Base-by-base conservation (phyloP, 2,888 invertebrate genomes). In the Antheraea yamamai region DNA sequence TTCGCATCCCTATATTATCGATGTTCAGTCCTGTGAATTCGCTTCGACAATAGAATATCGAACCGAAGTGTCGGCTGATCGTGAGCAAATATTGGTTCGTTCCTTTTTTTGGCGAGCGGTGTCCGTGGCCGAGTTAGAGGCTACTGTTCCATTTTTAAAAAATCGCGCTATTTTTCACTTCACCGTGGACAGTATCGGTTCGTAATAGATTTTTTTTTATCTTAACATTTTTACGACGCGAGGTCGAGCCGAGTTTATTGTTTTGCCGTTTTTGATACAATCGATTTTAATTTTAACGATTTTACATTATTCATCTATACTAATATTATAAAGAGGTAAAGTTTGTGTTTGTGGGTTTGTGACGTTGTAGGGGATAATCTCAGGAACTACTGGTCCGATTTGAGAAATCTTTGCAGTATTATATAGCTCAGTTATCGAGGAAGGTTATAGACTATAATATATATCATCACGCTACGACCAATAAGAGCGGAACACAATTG, bases 41-140 rank as follows among this genome's bases (percentile, higher is more conserved):
- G 68, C 39, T 86, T 88, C 87, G 88, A 86, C 87, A 87, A 86
- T 86, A 88, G 86, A 87, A 86, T 88, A 85, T 84, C 84, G 81
- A 81, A 82, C 80, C 83, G 83, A 86, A 86, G 85, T 84, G 86
- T 86, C 84, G 85, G 81, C 82, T 87, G 89, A 87, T 86, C 84
- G 84, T 82, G 86, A 83, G 88, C 87, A 88, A 90, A 91, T 89
- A 89, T 87, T 89, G 85, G 87, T 82, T 78, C 82, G 75, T 76
- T 84, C 89, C 85, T 87, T 92, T 91, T 93, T 93, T 93, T 92
- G 81, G 79, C 73, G 81, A 84, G 83, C 86, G 87, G 88, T 90
- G 93, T 88, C 93, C 92, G 88, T 94, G 94, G 94, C 94, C 94
- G 92, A 92, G 93, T 94, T 92, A 92, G 91, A 90, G 92, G 91